These are phyloP conservation scores for Limenitis camilla DNA, from an alignment of 2,888 invertebrate species.

Conservation along the genomic window DNA sequence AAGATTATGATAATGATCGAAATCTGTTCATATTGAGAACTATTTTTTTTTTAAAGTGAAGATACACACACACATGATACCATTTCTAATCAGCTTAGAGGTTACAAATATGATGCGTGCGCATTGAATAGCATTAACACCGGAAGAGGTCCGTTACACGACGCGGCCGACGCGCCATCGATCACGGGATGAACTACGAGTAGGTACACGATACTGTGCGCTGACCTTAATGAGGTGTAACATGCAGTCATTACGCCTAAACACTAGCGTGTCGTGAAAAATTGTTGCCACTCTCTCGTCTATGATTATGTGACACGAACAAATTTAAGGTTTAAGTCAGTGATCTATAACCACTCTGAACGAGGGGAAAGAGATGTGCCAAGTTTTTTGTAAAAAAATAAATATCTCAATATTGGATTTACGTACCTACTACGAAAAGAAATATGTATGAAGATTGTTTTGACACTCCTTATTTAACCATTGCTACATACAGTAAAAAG, in stretches of 20 bases:
- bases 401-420: too few relatives aligned
- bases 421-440: too few relatives aligned
- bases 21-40: neutral
- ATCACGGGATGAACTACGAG: slow-evolving; percentile 39
- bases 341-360: too few relatives aligned
- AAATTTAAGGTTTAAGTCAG: neutral
- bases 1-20: too few relatives aligned
- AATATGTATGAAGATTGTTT: too few relatives aligned
- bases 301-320: neutral
- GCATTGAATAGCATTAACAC: slow-evolving; percentile 22
- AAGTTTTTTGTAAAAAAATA: too few relatives aligned
- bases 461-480: too few relatives aligned
- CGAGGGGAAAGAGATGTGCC: too few relatives aligned
- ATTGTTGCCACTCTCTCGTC: neutral
- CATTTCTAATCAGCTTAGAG: neutral
- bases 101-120: slow-evolving; percentile 2
- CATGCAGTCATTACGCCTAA: slow-evolving; percentile 11
- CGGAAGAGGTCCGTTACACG: slow-evolving; percentile 50
- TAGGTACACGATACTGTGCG: slow-evolving; percentile 27
- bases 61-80: neutral
- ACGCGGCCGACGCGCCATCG: slow-evolving; percentile 36
- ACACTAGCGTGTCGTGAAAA: neutral
- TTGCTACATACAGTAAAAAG: too few relatives aligned
- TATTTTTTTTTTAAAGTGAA: neutral
- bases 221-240: slow-evolving; percentile 43